A percentile compares a stretch with the other conserved stretches of the same genome.
These are phyloP conservation scores for Toxotes lorentzi DNA, from an alignment of 2,797 vertebrate genomes.

Conservation along the genomic window DNA sequence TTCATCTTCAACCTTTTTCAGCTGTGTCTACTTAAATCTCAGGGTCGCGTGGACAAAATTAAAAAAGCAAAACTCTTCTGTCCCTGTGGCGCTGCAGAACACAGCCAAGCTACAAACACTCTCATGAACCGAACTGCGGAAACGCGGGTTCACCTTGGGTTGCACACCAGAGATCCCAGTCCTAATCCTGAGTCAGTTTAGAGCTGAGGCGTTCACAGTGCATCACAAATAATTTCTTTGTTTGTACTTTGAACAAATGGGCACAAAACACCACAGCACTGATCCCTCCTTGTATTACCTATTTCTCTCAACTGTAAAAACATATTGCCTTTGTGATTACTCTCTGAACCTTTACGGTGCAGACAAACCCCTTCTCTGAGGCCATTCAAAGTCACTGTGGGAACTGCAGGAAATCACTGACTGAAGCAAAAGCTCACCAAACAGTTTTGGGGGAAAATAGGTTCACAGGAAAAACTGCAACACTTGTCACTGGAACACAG, in stretches of 20 bases:
- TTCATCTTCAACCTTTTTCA: neutral
- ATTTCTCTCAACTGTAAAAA: conserved; percentile 65
- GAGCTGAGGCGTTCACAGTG: conserved; percentile 20
- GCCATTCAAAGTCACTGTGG: conserved; percentile 48
- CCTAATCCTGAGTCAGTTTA: conserved; percentile 38
- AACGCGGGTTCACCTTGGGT: conserved; percentile 19
- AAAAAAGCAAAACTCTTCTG: neutral
- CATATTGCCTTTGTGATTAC: conserved; percentile 56
- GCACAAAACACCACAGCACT: conserved; percentile 33
- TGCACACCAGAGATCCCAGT: conserved; percentile 6
- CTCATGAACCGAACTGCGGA: neutral
- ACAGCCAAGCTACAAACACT: conserved; percentile 2
- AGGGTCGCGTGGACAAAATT: neutral
- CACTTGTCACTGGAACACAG: conserved; percentile 28
- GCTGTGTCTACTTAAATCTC: neutral
- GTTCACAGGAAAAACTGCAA: conserved; percentile 15
- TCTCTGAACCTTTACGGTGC: conserved; percentile 41
- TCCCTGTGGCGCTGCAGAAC: conserved; percentile 7
- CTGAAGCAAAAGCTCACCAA: conserved; percentile 36
- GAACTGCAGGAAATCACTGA: conserved; percentile 53
- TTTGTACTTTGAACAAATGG: conserved; percentile 42
- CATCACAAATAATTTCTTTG: conserved; percentile 56
- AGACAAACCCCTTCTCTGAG: conserved; percentile 32
- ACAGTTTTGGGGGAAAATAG: conserved; percentile 39
- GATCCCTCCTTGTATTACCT: conserved; percentile 49